Percentiles rank a stretch among this genome's conserved stretches.
Evolutionary conservation across 2,797 vertebrate species (phyloP).

Genomic region (Melanotaenia boesemani): DNA sequence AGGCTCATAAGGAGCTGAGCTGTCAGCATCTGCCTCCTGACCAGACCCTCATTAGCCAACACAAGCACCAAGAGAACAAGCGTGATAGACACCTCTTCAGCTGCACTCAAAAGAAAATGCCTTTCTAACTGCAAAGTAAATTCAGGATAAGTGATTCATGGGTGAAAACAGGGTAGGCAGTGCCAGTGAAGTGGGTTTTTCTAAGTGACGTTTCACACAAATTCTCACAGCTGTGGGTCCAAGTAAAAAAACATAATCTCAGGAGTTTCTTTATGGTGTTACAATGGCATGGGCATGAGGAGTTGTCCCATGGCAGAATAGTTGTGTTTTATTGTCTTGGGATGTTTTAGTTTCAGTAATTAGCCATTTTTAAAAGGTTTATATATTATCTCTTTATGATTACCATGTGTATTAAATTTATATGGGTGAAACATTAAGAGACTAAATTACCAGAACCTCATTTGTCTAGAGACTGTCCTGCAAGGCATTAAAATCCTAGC

Average conservation of each 20-base stretch:
- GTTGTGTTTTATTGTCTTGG: not conserved
- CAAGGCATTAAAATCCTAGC: constrained; percentile 3
- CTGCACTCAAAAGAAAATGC: constrained; percentile 50
- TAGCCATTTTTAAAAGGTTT: not conserved
- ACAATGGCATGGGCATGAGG: constrained; percentile 19
- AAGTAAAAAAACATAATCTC: constrained; percentile 25
- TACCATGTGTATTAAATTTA: not conserved
- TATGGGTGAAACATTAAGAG: not conserved
- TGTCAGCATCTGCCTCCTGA: constrained; percentile 67
- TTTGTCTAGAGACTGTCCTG: not conserved
- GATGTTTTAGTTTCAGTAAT: not conserved
- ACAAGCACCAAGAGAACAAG: constrained; percentile 44
- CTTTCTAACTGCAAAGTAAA: constrained; percentile 52
- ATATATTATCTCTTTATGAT: not conserved
- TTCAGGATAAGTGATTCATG: constrained; percentile 37
- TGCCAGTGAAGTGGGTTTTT: constrained; percentile 35
- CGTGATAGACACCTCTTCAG: constrained; percentile 45
- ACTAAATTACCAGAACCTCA: constrained; percentile 14
- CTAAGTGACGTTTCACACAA: constrained; percentile 33
- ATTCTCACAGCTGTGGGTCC: constrained; percentile 32
- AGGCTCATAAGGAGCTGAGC: constrained; percentile 70
- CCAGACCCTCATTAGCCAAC: constrained; percentile 74
- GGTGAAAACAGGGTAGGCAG: constrained; percentile 37
- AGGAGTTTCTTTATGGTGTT: constrained; percentile 43
- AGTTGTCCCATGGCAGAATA: not conserved